These are phyloP conservation scores for Brachynemurus nebulosus DNA, from an alignment of 2,888 invertebrate species.

Conservation along the genomic window DNA sequence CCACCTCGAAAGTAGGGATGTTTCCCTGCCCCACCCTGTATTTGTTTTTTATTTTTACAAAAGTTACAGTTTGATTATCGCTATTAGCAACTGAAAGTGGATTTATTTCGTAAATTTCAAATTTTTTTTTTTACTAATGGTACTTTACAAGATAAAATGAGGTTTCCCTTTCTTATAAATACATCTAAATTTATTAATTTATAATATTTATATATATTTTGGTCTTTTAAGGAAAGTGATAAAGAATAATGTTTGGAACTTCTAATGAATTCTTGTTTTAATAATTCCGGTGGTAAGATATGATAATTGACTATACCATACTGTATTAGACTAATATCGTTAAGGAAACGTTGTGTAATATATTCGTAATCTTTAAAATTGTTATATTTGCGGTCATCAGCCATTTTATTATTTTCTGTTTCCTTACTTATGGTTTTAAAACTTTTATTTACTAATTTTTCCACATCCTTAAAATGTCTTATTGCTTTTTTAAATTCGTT, in stretches of 20 bases:
- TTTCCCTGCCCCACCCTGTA: too few species aligned
- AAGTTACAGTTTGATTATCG: not conserved
- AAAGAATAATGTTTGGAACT: not conserved
- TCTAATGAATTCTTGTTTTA: not conserved
- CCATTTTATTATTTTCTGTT: not conserved
- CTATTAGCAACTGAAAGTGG: not conserved
- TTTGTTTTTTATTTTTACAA: not conserved
- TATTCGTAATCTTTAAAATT: not conserved
- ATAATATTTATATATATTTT: not conserved
- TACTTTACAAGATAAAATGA: not conserved
- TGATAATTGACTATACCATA: not conserved
- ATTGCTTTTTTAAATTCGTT: not conserved
- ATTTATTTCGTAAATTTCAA: not conserved
- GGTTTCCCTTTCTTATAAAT: not conserved
- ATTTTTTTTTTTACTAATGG: not conserved
- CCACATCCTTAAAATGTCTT: not conserved
- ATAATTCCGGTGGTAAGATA: not conserved
- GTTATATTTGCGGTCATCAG: too few species aligned
- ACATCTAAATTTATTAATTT: not conserved
- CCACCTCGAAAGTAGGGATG: too few species aligned
- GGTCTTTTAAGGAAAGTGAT: not conserved
- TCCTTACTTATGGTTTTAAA: not conserved
- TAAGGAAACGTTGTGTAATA: not conserved
- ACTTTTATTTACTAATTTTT: not conserved
- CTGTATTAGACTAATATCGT: not conserved